Evolutionary conservation across 2,888 invertebrate species (phyloP).

Genomic region (Hydraecia micacea): DNA sequence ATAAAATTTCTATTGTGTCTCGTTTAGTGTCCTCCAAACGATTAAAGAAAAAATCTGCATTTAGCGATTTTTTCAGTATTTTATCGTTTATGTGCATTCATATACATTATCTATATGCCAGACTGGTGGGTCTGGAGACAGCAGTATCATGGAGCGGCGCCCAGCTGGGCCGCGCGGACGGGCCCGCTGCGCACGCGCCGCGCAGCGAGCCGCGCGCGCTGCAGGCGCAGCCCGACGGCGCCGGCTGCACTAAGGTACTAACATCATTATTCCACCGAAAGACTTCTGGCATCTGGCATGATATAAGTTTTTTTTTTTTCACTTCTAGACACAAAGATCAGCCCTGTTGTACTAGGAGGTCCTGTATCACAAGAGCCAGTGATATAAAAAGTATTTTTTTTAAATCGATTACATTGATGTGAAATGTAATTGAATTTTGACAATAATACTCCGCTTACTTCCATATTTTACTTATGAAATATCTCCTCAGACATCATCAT

Average conservation of each 20-base stretch:
- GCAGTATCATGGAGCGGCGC: slow-evolving; percentile 78
- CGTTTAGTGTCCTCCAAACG: too few relatives aligned
- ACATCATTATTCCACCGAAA: neutral
- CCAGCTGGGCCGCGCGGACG: slow-evolving; percentile 78
- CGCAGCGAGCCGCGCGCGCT: slow-evolving; percentile 73
- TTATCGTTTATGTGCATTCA: neutral
- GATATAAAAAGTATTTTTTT: too few relatives aligned
- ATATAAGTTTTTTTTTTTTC: too few relatives aligned
- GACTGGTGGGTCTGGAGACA: slow-evolving; percentile 79
- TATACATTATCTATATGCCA: slow-evolving; percentile 56
- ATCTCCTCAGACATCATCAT: slow-evolving; percentile 90
- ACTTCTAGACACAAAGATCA: too few relatives aligned
- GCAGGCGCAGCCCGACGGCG: slow-evolving; percentile 70
- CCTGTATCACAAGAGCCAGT: too few relatives aligned
- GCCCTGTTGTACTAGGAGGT: too few relatives aligned
- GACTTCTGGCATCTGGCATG: neutral
- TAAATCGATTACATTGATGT: neutral
- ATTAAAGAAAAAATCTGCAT: neutral
- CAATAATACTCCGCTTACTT: neutral
- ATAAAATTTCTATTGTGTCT: neutral
- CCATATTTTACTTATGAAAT: too few relatives aligned
- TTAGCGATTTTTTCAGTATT: neutral
- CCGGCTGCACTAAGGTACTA: slow-evolving; percentile 76
- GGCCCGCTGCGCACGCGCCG: slow-evolving; percentile 61
- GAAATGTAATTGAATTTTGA: neutral